Base-by-base conservation (phyloP, 2,797 vertebrate species). In the Hypotaenidia philippensis region DNA sequence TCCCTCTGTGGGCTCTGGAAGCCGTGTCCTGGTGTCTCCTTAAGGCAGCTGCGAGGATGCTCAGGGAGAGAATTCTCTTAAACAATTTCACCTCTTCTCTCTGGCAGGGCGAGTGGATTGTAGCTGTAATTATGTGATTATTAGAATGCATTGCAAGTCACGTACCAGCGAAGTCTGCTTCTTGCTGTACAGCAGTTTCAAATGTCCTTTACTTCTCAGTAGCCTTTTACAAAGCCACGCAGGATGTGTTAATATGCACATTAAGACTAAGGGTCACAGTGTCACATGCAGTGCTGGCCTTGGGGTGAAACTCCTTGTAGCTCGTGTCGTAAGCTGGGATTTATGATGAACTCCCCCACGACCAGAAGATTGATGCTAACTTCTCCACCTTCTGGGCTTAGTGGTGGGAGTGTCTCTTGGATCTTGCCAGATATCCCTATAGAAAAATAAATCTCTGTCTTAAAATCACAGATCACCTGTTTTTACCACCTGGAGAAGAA, bases 101-200 rank as follows among this genome's bases (percentile, higher is more conserved):
- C 27, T 36, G 69, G 45, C 72, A 71, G 72, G 32, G 36, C 40
- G 72, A 63, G 49, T 3, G 32, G 65, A 18, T 22, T 29, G 49
- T 32, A 41, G 65, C 88, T 81, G 2, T 92, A 64, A 92, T 82
- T 64, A 45, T 16, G 50, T n/a, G 74, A 93, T 95, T 78, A 78
- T 81, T 78, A 61, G 74, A 87, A 95, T 81, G 83, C 89, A 65
- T 77, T 84, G 83, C 83, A 40, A 82, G 86, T 89, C 95, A 87
- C 13, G 47, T 59, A 65, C 65, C 77, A 61, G 70, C 53, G 89
- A 90, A 69, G 27, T 16, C 77, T 61, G 27, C 38, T 85, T 59
- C 83, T 91, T 87, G 74, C 92, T 89, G 41, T 76, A 76, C 63
- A 74, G 87, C 83, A 83, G 59, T 86, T 95, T 77, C 63, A 72